These are phyloP conservation scores for Lissocephala sabroskyi DNA, from an alignment of 2,888 invertebrate species.

Conservation along the genomic window DNA sequence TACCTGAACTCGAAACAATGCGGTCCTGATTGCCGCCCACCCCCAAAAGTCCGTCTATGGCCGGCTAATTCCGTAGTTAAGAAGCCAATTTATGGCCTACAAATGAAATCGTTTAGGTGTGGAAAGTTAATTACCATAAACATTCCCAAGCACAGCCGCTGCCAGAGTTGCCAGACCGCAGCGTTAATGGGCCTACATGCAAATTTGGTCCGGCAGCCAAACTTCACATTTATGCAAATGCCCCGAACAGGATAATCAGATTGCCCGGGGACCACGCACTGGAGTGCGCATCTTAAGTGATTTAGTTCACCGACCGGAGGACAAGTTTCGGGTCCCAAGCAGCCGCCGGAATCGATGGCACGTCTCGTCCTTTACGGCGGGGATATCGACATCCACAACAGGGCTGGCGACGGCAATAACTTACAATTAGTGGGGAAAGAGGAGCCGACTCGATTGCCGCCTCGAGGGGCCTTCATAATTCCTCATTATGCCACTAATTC, in stretches of 20 bases:
- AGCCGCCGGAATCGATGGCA: background rate
- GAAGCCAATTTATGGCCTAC: constrained; percentile 23
- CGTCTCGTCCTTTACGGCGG: constrained; percentile 5
- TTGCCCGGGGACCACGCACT: no score
- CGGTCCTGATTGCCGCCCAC: constrained; percentile 17
- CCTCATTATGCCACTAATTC: constrained; percentile 38
- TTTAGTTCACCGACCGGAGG: constrained; percentile 10
- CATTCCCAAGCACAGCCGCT: no score
- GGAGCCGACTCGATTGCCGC: background rate
- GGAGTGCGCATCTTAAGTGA: constrained; percentile 24
- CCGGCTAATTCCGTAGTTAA: background rate
- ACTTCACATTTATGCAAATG: no score
- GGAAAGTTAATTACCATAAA: constrained; percentile 24
- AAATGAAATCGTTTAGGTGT: constrained; percentile 7
- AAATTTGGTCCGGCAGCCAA: no score
- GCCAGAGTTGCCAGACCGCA: no score
- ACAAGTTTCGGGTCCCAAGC: constrained; percentile 1
- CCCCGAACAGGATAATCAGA: background rate
- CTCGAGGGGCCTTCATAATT: constrained; percentile 40
- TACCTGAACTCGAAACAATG: constrained; percentile 23
- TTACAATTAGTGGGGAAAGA: constrained; percentile 42
- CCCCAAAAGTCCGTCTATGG: background rate
- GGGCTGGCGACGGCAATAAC: constrained; percentile 27
- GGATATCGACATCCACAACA: constrained; percentile 12
- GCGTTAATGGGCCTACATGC: no score